Conservation (phyloP, 2,888 invertebrate species). For the Mythimna lalbum region DNA sequence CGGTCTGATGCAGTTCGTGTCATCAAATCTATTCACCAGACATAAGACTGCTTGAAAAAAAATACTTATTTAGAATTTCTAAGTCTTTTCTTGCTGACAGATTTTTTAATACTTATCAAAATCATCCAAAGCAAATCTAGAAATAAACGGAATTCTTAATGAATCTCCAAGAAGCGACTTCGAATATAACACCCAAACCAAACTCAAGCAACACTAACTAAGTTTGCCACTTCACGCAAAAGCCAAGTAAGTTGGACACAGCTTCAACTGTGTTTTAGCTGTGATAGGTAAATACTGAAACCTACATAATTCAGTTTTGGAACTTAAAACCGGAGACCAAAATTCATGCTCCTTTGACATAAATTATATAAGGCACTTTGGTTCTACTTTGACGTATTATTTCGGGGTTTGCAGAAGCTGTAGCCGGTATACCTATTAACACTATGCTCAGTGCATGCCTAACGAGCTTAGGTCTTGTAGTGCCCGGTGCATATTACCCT, state of each 20-base stretch:
- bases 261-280: slow-evolving; percentile 66
- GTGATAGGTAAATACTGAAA: slow-evolving; percentile 66
- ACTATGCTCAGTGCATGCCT: not conserved
- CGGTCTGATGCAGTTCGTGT: too few relatives aligned
- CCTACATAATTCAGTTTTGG: slow-evolving; percentile 60
- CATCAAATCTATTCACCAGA: too few relatives aligned
- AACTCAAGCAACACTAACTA: slow-evolving; percentile 42
- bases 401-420: slow-evolving; percentile 9
- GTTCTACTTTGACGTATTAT: slow-evolving; percentile 41
- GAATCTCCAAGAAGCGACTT: slow-evolving; percentile 17
- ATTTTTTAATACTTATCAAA: not conserved
- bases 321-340: slow-evolving; percentile 54
- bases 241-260: slow-evolving; percentile 51
- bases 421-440: not conserved
- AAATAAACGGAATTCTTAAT: slow-evolving; percentile 16
- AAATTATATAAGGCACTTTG: slow-evolving; percentile 45
- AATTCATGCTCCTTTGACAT: slow-evolving; percentile 56
- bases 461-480: slow-evolving; percentile 4
- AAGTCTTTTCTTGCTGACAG: too few relatives aligned
- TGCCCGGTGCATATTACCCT: slow-evolving; percentile 4
- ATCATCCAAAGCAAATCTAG: not conserved
- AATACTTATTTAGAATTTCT: too few relatives aligned
- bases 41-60: too few relatives aligned
- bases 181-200: slow-evolving; percentile 34
- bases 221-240: slow-evolving; percentile 48